Evolutionary conservation across 2,797 vertebrate species (phyloP).

Genomic region (Parambassis ranga): DNA sequence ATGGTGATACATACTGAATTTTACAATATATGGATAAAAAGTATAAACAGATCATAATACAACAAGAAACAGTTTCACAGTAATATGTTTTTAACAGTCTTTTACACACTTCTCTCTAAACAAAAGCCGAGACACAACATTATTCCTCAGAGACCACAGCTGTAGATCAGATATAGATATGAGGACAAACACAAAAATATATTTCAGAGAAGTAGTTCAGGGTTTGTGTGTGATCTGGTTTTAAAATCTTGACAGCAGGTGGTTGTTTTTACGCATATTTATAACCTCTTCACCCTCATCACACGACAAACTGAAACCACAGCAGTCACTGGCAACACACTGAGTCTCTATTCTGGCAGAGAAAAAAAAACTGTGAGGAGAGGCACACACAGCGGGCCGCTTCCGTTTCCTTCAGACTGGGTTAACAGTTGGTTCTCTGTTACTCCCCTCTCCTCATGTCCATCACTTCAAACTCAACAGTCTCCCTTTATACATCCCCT

Average conservation of each 20-base stretch:
- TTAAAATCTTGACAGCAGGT: constrained; percentile 50
- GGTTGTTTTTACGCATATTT: constrained; percentile 32
- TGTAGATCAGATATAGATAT: not conserved
- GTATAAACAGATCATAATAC: no score
- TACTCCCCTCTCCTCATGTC: constrained; percentile 36
- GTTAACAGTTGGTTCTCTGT: constrained; percentile 67
- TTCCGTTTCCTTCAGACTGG: constrained; percentile 62
- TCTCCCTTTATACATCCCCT: constrained; percentile 41
- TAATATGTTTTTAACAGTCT: not conserved
- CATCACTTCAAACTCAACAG: constrained; percentile 54
- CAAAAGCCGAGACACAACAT: not conserved
- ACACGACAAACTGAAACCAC: constrained; percentile 13
- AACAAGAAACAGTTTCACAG: no score
- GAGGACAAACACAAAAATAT: not conserved
- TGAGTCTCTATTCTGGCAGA: constrained; percentile 10
- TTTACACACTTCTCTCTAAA: no score
- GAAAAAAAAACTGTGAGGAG: constrained; percentile 36
- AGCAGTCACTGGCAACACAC: constrained; percentile 19
- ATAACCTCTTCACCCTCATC: not conserved
- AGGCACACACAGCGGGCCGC: constrained; percentile 41
- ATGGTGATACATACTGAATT: no score
- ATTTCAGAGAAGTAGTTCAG: not conserved
- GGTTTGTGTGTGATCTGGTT: constrained; percentile 34
- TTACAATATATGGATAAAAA: no score
- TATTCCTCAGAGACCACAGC: constrained; percentile 18